A percentile compares a stretch with the other conserved stretches of the same genome.
Evolutionary conservation across 2,113 vertebrate species (phyloP).

Genomic region (Paraplagusia blochii): DNA sequence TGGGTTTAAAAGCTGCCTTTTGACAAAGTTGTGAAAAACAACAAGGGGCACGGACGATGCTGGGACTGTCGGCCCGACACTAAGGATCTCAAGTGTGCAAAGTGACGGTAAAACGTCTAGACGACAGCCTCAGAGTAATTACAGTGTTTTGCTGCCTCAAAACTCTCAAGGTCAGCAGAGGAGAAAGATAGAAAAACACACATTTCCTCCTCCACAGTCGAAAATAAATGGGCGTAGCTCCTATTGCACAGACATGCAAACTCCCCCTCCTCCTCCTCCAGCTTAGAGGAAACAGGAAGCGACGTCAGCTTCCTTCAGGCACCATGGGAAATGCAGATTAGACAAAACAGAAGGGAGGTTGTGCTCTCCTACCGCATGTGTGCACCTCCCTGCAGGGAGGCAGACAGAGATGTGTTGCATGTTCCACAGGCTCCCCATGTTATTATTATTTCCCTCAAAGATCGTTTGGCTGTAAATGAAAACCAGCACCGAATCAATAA

Average conservation of each 20-base stretch:
- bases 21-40: no score
- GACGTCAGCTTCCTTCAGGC: constrained; percentile 72
- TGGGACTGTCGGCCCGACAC: not conserved
- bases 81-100: not conserved
- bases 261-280: constrained; percentile 2
- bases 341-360: constrained; percentile 77
- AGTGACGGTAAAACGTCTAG: constrained; percentile 7
- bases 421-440: not conserved
- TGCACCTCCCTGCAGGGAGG: constrained; percentile 33
- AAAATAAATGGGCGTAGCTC: constrained; percentile 70
- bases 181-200: constrained; percentile 12
- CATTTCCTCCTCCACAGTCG: constrained; percentile 33
- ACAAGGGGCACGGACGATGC: not conserved
- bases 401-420: constrained; percentile 5
- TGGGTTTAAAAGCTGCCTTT: not conserved
- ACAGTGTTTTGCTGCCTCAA: constrained; percentile 14
- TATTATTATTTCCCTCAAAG: not conserved
- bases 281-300: constrained; percentile 77
- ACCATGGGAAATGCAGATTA: constrained; percentile 78
- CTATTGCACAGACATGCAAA: constrained; percentile 41
- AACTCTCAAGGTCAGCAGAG: constrained; percentile 35
- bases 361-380: constrained; percentile 38
- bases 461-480: not conserved
- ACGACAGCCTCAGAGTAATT: constrained; percentile 20
- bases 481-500: not conserved